Evolutionary conservation across 2,888 invertebrate species (phyloP).

Genomic region (Orgyia antiqua): DNA sequence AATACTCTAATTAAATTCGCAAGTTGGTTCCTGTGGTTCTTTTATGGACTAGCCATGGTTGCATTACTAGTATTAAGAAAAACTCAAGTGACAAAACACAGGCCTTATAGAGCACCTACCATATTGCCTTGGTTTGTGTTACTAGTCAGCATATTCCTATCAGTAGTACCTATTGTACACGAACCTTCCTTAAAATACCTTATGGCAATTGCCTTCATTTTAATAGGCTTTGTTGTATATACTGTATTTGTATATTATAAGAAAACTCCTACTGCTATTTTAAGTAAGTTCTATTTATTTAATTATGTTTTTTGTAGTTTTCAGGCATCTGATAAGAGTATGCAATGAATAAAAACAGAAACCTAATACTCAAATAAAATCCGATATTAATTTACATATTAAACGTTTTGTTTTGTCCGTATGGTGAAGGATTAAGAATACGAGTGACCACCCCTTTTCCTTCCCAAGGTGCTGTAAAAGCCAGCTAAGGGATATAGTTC

Average conservation of each 20-base stretch:
- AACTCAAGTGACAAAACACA: slow-evolving; percentile 81
- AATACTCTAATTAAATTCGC: slow-evolving; percentile 88
- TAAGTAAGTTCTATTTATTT: slow-evolving; percentile 77
- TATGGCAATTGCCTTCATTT: slow-evolving; percentile 84
- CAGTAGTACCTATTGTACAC: slow-evolving; percentile 85
- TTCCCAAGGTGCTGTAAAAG: no score
- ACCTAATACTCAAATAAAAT: no score
- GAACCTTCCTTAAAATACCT: slow-evolving; percentile 88
- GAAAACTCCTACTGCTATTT: slow-evolving; percentile 77
- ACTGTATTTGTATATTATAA: slow-evolving; percentile 86
- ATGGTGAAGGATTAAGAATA: no score
- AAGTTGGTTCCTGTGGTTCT: slow-evolving; percentile 92
- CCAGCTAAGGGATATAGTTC: no score
- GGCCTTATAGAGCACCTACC: slow-evolving; percentile 87
- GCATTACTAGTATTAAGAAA: slow-evolving; percentile 85
- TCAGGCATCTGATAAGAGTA: no score
- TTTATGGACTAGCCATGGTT: slow-evolving; percentile 90
- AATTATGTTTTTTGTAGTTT: not conserved
- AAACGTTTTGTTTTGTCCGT: no score
- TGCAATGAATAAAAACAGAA: no score
- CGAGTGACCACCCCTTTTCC: no score
- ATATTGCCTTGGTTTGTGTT: slow-evolving; percentile 85
- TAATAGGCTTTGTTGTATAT: slow-evolving; percentile 84
- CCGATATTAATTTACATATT: no score
- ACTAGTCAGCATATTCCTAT: slow-evolving; percentile 83